Evolutionary conservation across 2,888 invertebrate species (phyloP).

Genomic region (Ischnus inquisitorius): DNA sequence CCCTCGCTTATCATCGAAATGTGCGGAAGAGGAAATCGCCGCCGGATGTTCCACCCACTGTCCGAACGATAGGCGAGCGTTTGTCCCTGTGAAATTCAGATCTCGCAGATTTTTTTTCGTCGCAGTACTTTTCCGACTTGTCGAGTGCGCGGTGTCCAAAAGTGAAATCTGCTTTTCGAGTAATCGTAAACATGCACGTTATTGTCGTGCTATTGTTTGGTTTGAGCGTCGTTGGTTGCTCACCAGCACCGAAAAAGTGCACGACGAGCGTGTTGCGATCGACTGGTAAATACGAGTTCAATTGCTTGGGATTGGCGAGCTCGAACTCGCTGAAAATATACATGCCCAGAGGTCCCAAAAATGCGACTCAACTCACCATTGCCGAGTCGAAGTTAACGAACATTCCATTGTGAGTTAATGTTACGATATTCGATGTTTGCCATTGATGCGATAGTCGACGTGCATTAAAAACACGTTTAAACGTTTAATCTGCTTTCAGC

Average conservation of each 20-base stretch:
- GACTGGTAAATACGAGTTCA: constrained; percentile 26
- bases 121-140: not conserved
- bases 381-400: constrained; percentile 68
- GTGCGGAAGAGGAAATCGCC: constrained; percentile 33
- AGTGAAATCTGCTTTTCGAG: not conserved
- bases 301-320: constrained; percentile 66
- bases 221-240: not conserved
- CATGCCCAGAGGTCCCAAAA: constrained; percentile 60
- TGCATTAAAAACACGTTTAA: not conserved
- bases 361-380: constrained; percentile 70
- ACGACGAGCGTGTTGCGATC: not conserved
- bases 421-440: not conserved
- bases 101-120: not conserved
- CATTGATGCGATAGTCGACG: not conserved
- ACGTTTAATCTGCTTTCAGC: constrained; percentile 68
- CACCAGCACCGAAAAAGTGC: constrained; percentile 21
- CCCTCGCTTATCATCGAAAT: constrained; percentile 26
- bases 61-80: constrained; percentile 7
- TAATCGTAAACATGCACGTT: constrained; percentile 7
- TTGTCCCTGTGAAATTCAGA: not conserved
- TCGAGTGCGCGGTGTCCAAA: not conserved
- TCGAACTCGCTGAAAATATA: constrained; percentile 38
- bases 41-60: constrained; percentile 18
- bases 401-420: constrained; percentile 71
- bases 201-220: not conserved